These are phyloP conservation scores for Spinus olivaceus DNA, from an alignment of 2,797 vertebrate genomes.

Conservation along the genomic window DNA sequence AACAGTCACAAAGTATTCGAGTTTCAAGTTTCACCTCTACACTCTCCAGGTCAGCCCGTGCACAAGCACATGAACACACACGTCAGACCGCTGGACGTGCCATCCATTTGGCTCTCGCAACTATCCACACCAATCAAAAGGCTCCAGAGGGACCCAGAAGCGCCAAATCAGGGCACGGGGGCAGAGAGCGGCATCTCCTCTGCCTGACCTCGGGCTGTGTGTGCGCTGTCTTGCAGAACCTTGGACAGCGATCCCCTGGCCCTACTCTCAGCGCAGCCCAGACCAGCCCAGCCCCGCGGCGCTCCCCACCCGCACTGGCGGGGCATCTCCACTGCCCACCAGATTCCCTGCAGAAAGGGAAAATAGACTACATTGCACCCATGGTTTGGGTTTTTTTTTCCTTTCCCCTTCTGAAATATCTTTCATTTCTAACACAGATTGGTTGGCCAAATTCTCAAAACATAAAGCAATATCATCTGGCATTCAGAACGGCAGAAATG, in stretches of 20 bases:
- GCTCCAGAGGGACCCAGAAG: neutral
- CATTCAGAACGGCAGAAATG: neutral
- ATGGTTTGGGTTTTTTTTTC: neutral
- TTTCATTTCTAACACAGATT: neutral
- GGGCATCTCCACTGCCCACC: neutral
- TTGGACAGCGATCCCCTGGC: neutral
- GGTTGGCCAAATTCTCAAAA: slow-evolving; percentile 16
- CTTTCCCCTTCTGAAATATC: neutral
- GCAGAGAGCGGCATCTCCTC: too few species aligned
- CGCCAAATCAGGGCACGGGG: neutral
- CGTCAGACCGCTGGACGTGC: neutral
- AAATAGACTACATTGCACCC: neutral
- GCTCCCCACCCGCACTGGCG: neutral
- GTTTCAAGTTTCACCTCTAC: neutral
- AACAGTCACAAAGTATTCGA: fast-evolving
- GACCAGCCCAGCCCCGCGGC: too few species aligned
- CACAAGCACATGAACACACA: neutral
- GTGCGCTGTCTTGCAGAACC: neutral
- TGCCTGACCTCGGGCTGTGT: fast-evolving
- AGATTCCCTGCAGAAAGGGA: too few species aligned
- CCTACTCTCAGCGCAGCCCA: fast-evolving
- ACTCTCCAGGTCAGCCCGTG: neutral
- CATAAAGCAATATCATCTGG: neutral
- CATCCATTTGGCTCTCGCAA: neutral
- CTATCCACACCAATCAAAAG: neutral